These are phyloP conservation scores for Microhierax caerulescens DNA, from an alignment of 2,797 vertebrate species.

Conservation along the genomic window DNA sequence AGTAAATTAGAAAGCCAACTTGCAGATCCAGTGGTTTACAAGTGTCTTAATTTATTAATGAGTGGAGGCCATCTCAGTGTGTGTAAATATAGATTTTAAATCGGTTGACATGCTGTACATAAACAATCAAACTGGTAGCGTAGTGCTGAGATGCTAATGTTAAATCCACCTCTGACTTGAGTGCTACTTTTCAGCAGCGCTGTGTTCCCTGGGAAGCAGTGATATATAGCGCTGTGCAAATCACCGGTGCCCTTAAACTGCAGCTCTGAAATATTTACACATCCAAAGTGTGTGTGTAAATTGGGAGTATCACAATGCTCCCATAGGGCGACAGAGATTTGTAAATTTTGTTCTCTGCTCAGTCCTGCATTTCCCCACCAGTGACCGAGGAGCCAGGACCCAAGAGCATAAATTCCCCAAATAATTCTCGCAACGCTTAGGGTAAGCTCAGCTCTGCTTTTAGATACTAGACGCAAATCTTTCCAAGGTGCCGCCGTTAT, in stretches of 20 bases:
- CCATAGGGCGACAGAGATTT: constrained; percentile 37
- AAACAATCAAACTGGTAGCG: constrained; percentile 65
- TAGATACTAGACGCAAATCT: constrained; percentile 34
- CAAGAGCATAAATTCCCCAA: constrained; percentile 50
- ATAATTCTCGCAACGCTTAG: constrained; percentile 49
- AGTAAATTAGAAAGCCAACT: constrained; percentile 55
- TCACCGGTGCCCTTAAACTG: constrained; percentile 64
- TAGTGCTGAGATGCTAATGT: constrained; percentile 40
- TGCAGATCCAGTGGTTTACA: constrained; percentile 67
- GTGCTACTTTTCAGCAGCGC: constrained; percentile 15
- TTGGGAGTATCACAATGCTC: constrained; percentile 15
- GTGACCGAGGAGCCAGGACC: not conserved
- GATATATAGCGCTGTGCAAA: constrained; percentile 59
- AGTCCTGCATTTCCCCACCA: not conserved
- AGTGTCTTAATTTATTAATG: constrained; percentile 77
- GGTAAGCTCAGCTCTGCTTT: constrained; percentile 16
- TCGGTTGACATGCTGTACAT: constrained; percentile 56
- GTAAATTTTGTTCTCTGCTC: constrained; percentile 52
- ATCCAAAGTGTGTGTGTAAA: constrained; percentile 50
- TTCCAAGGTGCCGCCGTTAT: not conserved
- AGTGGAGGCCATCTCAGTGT: constrained; percentile 55
- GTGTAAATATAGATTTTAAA: constrained; percentile 71
- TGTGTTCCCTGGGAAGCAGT: constrained; percentile 45
- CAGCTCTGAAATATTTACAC: constrained; percentile 55
- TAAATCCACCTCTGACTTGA: constrained; percentile 59